Base-by-base conservation (phyloP, 2,797 vertebrate genomes). In the Ceryle rudis region DNA sequence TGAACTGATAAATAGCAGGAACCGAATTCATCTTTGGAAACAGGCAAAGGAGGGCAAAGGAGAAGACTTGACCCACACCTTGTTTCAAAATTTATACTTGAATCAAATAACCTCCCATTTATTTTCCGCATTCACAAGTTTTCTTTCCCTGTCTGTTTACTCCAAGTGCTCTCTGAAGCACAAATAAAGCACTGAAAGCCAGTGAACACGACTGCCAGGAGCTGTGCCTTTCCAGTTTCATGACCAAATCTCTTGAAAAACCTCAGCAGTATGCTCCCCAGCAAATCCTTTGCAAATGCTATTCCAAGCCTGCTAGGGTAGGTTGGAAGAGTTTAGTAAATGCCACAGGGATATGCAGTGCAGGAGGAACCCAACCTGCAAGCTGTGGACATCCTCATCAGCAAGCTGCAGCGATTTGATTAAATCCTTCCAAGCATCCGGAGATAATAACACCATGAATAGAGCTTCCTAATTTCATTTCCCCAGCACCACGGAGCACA, bases 391-490 rank as follows among this genome's bases (percentile, higher is more conserved):
- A 79, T 84, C 70, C 80, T 93, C 83, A 83, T 80, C 77, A 71
- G 64, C 77, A 77, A 85, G 75, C 51, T 73, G 49, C 74, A 26
- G 41, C 3, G 5, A 21, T 90, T 93, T 89, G 91, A 94, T 96
- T 96, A 95, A 95, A 90, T 83, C 46, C 69, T 93, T 83, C 88
- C 74, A 82, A 92, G 74, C 44, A 92, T 64, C 77, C 15, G 0
- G 71, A 94, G 81, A 44, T 82, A 93, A 65, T 70, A 95, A 64
- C 28, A n/a, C 18, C 16, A 9, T 71, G 83, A 95, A 91, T 14
- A 82, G 52, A 87, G 19, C 52, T 81, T 82, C 74, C 72, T 93
- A 79, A 95, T 95, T 96, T 91, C 85, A 91, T 94, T 95, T 94
- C 77, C 69, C 77, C 35, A 54, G 83, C 57, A 61, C 71, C 37